Evolutionary conservation across 1,140 invertebrate genomes (phyloP).

Genomic region (Papilio machaon): DNA sequence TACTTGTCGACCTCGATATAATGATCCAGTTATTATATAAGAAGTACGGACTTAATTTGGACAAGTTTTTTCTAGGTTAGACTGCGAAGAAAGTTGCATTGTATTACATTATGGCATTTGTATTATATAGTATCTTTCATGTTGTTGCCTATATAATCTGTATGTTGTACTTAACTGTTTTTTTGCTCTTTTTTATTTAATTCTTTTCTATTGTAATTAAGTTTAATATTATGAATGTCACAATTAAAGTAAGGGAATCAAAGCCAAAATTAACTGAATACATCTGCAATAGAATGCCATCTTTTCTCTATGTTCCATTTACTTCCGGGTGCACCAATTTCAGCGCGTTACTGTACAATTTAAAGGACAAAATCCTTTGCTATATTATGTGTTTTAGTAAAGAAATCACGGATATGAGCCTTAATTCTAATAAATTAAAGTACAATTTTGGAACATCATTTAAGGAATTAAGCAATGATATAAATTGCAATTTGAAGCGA

Average conservation of each 20-base stretch:
- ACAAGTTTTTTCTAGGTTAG: constrained; percentile 44
- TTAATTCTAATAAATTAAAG: neutral
- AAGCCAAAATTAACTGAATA: neutral
- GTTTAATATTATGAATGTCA: too few species aligned
- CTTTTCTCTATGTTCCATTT: neutral
- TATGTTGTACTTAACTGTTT: too few species aligned
- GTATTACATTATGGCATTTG: constrained; percentile 21
- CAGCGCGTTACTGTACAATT: neutral
- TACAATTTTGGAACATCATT: neutral
- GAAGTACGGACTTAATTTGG: constrained; percentile 34
- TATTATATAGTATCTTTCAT: too few species aligned
- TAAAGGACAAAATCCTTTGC: neutral
- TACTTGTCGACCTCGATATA: constrained; percentile 54
- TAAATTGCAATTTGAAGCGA: neutral
- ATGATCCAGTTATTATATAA: constrained; percentile 62
- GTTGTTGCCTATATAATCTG: too few species aligned
- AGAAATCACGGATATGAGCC: neutral
- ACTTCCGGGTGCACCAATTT: neutral
- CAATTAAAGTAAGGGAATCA: neutral
- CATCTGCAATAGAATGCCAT: neutral
- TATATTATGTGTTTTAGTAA: neutral
- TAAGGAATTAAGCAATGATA: neutral
- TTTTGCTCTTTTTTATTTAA: too few species aligned
- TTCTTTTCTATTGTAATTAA: too few species aligned
- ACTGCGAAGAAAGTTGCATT: constrained; percentile 46